A percentile compares a stretch with the other conserved stretches of the same genome.
Evolutionary conservation across 2,113 vertebrate species (phyloP).

Genomic region (Cochlearius cochlearius): DNA sequence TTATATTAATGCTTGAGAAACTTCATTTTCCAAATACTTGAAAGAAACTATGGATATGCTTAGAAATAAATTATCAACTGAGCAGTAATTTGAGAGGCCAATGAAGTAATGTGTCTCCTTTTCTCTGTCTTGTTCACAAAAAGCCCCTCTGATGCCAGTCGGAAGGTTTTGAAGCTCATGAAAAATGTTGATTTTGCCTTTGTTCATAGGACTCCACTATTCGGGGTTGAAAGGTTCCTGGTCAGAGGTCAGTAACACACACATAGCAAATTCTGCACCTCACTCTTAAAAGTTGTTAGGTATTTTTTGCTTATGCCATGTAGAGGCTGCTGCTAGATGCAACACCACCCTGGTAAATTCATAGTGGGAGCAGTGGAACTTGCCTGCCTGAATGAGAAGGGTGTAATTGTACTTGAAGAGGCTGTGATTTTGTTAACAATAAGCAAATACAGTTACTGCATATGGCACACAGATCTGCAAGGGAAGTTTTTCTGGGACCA

Average conservation of each 20-base stretch:
- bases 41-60: not conserved
- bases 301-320: not conserved
- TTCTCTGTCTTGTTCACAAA: not conserved
- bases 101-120: not conserved
- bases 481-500: not conserved
- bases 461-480: not conserved
- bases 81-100: not conserved
- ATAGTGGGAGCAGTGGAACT: not conserved
- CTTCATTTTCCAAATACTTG: not conserved
- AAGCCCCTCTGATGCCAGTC: not conserved
- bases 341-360: not conserved
- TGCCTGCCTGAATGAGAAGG: not conserved
- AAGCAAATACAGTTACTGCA: not conserved
- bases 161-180: not conserved
- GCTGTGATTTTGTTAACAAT: not conserved
- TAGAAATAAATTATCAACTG: not conserved
- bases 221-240: not conserved
- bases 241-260: not conserved
- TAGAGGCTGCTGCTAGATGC: not conserved
- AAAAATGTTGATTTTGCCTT: not conserved
- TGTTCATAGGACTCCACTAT: not conserved
- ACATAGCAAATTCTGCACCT: constrained; percentile 33
- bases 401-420: not conserved
- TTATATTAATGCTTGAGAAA: not conserved
- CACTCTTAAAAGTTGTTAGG: not conserved